phyloP scores from a whole-genome alignment of 1,140 invertebrate genomes.

The Whitmania pigra region DNA sequence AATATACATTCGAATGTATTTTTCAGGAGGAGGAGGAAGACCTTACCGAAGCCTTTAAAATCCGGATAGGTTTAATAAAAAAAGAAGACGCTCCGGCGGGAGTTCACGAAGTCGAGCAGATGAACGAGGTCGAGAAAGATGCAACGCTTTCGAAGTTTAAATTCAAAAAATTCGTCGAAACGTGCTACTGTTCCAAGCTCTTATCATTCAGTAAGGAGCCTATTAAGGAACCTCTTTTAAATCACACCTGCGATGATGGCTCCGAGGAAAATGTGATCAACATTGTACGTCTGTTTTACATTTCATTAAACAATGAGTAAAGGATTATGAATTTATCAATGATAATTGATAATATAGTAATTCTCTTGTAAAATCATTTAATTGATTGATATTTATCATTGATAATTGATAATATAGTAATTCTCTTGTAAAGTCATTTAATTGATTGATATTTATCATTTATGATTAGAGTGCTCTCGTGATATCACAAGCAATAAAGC shows the following conservation, averaged over 20 bases:
- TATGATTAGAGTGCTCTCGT: not conserved
- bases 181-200: not conserved
- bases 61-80: not conserved
- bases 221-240: not conserved
- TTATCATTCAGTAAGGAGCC: not conserved
- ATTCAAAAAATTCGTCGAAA: slow-evolving; percentile 7
- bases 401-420: too few relatives aligned
- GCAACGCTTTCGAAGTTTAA: slow-evolving; percentile 7
- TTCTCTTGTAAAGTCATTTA: not conserved
- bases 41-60: slow-evolving; percentile 17
- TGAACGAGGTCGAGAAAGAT: slow-evolving; percentile 12
- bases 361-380: not conserved
- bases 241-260: not conserved
- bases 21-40: slow-evolving; percentile 16
- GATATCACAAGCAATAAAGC: not conserved
- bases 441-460: not conserved
- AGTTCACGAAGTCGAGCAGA: not conserved
- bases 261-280: not conserved
- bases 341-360: too few relatives aligned
- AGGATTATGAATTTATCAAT: not conserved
- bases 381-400: not conserved
- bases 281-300: not conserved
- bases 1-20: too few relatives aligned
- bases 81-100: not conserved
- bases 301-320: not conserved